Conservation (phyloP, 2,797 vertebrate species). For the Lindbergichthys nudifrons region DNA sequence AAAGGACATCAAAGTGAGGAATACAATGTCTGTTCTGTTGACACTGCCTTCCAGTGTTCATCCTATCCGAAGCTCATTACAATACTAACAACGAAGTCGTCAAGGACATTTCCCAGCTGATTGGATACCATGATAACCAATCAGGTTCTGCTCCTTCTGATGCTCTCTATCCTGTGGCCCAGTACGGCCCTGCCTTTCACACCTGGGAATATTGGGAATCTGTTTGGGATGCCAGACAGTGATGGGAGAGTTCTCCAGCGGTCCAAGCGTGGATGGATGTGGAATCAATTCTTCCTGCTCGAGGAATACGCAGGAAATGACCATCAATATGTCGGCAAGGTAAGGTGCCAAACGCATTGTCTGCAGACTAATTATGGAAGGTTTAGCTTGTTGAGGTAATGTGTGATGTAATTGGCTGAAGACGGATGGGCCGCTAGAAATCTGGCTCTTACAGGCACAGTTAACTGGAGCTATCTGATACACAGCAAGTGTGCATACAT, state of each 20-base stretch:
- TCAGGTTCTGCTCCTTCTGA: conserved; percentile 77
- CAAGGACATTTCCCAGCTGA: conserved; percentile 67
- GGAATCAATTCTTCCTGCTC: conserved; percentile 99
- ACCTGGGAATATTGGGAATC: conserved; percentile 83
- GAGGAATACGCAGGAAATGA: conserved; percentile 97
- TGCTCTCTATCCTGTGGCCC: conserved; percentile 78
- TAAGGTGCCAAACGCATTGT: conserved; percentile 77
- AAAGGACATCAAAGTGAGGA: conserved; percentile 68
- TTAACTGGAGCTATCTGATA: conserved; percentile 57
- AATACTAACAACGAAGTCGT: conserved; percentile 72
- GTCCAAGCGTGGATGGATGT: conserved; percentile 98
- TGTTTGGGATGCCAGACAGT: conserved; percentile 79
- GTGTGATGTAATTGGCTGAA: conserved; percentile 71
- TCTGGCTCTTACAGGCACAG: conserved; percentile 48
- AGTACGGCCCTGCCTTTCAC: conserved; percentile 74
- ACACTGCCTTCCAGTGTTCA: conserved; percentile 74
- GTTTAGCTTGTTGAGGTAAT: conserved; percentile 54
- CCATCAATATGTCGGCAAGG: conserved; percentile 98
- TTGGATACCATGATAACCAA: conserved; percentile 85
- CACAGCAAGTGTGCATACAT: conserved; percentile 29
- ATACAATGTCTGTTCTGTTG: conserved; percentile 83
- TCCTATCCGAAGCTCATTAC: conserved; percentile 65
- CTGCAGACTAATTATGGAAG: conserved; percentile 61
- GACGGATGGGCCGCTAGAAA: conserved; percentile 65
- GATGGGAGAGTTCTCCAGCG: conserved; percentile 89